Base-by-base conservation (phyloP, 2,113 vertebrate species). In the Hippocampus zosterae region DNA sequence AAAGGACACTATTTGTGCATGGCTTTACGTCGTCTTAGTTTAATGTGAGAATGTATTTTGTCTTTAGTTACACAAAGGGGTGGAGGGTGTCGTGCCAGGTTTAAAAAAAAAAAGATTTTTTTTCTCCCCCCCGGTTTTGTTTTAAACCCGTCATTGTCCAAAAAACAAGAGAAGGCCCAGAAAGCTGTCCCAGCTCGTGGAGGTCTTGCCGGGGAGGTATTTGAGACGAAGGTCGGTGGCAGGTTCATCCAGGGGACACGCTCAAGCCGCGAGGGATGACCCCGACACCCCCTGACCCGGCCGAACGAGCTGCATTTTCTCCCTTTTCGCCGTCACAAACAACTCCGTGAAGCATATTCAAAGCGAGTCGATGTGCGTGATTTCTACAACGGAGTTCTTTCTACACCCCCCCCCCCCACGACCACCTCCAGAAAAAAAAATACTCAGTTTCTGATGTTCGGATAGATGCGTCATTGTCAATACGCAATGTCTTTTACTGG, bases 241-340 rank as follows among this genome's bases (percentile, higher is more conserved):
- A 96, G 96, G 97, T 99, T 99, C 97, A 98, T 89, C 92, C 92
- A 96, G 94, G 95, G 97, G 96, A 96, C 97, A 99, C 93, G 94
- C 96, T 96, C 94, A 93, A 96, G 96, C 95, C 93, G 87, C 92
- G 88, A 96, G 95, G 93, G 93, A 91, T 98, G 97, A 98, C 97
- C 97, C 95, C 95, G 92, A 92, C 95, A 96, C 96, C 94, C 94
- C 94, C 94, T 99, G 96, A 98, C 97, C 97, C 92, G 63, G 92
- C 93, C 92, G 94, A 95, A 96, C 94, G 92, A 81, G 91, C 93
- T 88, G 85, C 83, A 88, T 91, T 91, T 91, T 92, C 88, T 91
- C 84, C 84, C 89, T 89, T 90, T 84, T 59, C 63, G 74, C 65
- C 23, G 46, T 83, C 37, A 67, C 37, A 77, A 66, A 37, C 23